Evolutionary conservation across 2,113 vertebrate species (phyloP), one percentile per base, ranked within the genome.

Genomic region (Smithornis capensis): DNA sequence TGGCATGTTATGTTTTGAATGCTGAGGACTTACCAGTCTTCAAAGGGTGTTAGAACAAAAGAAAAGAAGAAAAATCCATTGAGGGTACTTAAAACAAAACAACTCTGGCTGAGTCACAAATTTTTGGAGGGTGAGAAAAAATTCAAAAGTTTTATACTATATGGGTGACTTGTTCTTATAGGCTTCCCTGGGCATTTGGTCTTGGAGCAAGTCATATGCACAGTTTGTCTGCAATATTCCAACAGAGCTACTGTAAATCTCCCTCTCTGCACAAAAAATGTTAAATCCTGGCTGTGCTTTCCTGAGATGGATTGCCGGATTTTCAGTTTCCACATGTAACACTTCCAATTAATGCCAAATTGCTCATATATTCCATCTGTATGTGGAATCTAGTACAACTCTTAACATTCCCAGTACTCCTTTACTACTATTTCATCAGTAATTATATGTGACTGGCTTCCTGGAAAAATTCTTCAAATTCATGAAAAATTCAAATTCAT

Each of bases 181-280:
- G 7, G 12, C 27, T 88, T 90, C 14, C n/a, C 17, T 12, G 12
- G 21, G 12, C 12, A 68, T 64, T 75, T 60, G 28, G 11, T 76
- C 7, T 49, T 69, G 37, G 11, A 21, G 12, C 59, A 73, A 70
- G 8, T 40, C 7, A 10, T 14, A 29, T 6, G 5, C 23, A 14
- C 10, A 10, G 8, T 52, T 53, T 2, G 0, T 37, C 28, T 69
- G 31, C 45, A 89, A 56, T 17, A 74, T 50, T 7, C 6, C 23
- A 33, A 11, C 11, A 82, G 29, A 79, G 18, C 10, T 50, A 28
- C 22, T 79, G 12, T 19, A 12, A 33, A 2, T 17, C 9, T 64
- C 4, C 22, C 16, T 3, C 14, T 50, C 2, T 4, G 9, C 2
- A 1, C 14, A 53, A 17, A 4, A 70, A 65, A 42, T 4, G 0